Base-by-base conservation (phyloP, 2,113 vertebrate genomes). In the Heterocephalus glaber region DNA sequence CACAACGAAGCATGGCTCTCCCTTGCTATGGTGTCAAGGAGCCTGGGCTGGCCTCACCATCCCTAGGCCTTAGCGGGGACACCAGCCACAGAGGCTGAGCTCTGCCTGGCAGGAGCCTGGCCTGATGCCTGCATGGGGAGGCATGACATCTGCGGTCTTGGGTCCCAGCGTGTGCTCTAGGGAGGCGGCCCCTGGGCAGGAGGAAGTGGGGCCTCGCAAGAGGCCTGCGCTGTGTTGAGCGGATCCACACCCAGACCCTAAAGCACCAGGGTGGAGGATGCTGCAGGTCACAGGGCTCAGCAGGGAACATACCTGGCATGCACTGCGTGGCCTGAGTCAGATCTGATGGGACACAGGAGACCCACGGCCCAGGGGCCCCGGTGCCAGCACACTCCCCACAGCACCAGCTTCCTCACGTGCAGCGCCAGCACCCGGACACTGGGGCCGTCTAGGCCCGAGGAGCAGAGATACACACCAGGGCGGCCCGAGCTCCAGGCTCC, bases 141-240 rank as follows among this genome's bases (percentile, higher is more conserved):
- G 12, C 7, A 4, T 49, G 52, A 7, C 19, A 14, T 16, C 28
- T 44, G 81, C 61, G 7, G 61, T 49, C 19, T 1, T 0, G 0
- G 0, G 60, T 5, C 30, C 60, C 28, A 85, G 16, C 19, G n/a
- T n/a, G n/a, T n/a, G n/a, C n/a, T n/a, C n/a, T n/a, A n/a, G n/a
- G n/a, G n/a, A n/a, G n/a, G n/a, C n/a, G n/a, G n/a, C n/a, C n/a
- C n/a, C n/a, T n/a, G n/a, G 76, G 63, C 49, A 56, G 52, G 7
- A 61, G 49, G 56, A 19, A 74, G 12, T 1, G 41, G 38, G 52
- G 38, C 9, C 4, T 44, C 38, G 22, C 70, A 44, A 4, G 20
- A 41, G 72, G 72, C 24, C 72, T 20, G 16, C 66, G 8, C 35
- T 14, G 16, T 35, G 30, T 16, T 33, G 13, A 35, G 65, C 5